Evolutionary conservation across 2,888 invertebrate genomes (phyloP), one percentile per base, ranked within the genome.

Genomic region (Hydrotaea diabolus): DNA sequence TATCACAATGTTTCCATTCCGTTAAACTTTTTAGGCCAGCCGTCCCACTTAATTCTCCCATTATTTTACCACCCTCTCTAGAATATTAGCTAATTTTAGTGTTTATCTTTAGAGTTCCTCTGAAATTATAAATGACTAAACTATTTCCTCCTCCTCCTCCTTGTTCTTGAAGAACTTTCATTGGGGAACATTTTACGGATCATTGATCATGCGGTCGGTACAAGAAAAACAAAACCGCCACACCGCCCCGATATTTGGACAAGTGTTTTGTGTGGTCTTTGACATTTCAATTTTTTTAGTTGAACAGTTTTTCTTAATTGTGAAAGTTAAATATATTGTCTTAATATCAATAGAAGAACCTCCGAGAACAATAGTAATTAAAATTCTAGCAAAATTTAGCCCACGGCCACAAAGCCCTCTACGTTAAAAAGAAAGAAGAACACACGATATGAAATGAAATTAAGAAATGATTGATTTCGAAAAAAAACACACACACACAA

Each of bases 381-480:
- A 55, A 21, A 55, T 21, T 55, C 55, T 21, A 55, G 55, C 21
- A 21, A 55, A 55, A 55, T 55, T 55, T 55, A 11, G 55, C 55
- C 55, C 11, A 21, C n/a, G 21, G 55, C 55, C 9, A 21, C 7
- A 55, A 55, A 55, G 8, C 55, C 21, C 19, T 11, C 55, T 17
- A 7, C n/a, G n/a, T n/a, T n/a, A n/a, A 55, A 0, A 55, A 55
- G 21, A 55, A 55, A 21, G 21, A 19, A 55, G 21, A 49, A 49
- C 49, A 49, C 15, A 49, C 2, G 49, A 43, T 15, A n/a, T 1
- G n/a, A n/a, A 49, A 39, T 39, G 39, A 39, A 39, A 39, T 39
- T 49, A n/a, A 13, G 49, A 49, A 55, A 55, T 55, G 55, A 55
- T 55, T 55, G 55, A 55, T 55, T 55, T 55, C 2, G 21, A 55